phyloP scores from a whole-genome alignment of 2,797 vertebrate genomes.

The Sebastes minor region DNA sequence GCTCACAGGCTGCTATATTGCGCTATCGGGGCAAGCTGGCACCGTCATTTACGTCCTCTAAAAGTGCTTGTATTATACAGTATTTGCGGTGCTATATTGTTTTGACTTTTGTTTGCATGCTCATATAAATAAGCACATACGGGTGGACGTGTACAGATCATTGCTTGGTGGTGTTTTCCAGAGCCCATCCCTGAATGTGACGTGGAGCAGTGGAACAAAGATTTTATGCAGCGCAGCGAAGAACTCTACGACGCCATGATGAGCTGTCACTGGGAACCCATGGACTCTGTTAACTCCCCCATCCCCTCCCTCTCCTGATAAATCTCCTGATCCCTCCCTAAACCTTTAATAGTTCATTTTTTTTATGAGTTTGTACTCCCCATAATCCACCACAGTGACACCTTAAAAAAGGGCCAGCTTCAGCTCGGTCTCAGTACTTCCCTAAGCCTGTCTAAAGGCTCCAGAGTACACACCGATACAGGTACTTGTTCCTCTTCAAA shows the following conservation, averaged over 20 bases:
- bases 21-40: too few species aligned
- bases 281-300: constrained; percentile 86
- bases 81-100: background rate
- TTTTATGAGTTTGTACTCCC: constrained; percentile 13
- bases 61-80: background rate
- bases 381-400: background rate
- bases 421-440: constrained; percentile 3
- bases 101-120: background rate
- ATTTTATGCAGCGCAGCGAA: constrained; percentile 92
- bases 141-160: background rate
- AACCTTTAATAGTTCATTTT: background rate
- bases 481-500: background rate
- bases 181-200: constrained; percentile 88
- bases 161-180: constrained; percentile 34
- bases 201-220: constrained; percentile 89
- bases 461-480: background rate
- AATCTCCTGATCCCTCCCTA: background rate
- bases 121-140: background rate
- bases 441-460: background rate
- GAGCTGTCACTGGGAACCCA: constrained; percentile 91
- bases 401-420: background rate
- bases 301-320: constrained; percentile 80
- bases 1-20: too few species aligned
- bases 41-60: too few species aligned
- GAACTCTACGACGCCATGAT: constrained; percentile 92